Evolutionary conservation across 2,113 vertebrate genomes (phyloP).

Genomic region (Hepsetus odoe): DNA sequence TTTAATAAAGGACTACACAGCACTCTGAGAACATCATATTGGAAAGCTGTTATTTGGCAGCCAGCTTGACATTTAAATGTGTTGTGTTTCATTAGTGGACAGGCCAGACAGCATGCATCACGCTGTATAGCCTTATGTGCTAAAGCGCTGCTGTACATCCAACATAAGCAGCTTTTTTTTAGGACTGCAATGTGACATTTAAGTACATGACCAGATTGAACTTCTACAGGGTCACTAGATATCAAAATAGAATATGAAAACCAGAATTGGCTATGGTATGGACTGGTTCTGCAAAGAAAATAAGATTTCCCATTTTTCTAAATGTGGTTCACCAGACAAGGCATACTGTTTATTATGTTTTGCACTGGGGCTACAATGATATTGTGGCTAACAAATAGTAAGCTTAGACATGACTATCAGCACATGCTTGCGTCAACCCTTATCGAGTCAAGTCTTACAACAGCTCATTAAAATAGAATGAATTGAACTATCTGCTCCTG

Average conservation of each 20-base stretch:
- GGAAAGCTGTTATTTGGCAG: slow-evolving; percentile 13
- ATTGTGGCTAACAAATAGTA: no score
- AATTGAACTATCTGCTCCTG: no score
- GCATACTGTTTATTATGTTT: neutral
- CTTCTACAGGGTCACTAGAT: neutral
- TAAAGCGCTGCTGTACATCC: neutral
- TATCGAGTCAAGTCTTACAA: no score
- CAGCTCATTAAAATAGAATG: no score
- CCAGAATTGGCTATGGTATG: neutral
- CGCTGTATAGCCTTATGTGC: neutral
- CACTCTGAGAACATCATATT: neutral
- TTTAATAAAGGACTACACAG: neutral
- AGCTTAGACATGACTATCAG: no score
- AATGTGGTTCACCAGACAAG: neutral
- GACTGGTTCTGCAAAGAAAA: no score
- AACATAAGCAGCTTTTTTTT: neutral
- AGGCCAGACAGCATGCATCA: neutral
- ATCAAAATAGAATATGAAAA: neutral
- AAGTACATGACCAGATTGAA: slow-evolving; percentile 4
- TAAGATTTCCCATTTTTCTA: no score
- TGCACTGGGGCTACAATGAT: no score
- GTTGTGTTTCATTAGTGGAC: neutral
- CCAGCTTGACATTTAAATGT: slow-evolving; percentile 12
- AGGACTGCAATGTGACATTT: neutral
- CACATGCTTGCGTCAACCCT: no score